These are phyloP conservation scores for Osmoderma eremita DNA, from an alignment of 2,888 invertebrate species.

Conservation along the genomic window DNA sequence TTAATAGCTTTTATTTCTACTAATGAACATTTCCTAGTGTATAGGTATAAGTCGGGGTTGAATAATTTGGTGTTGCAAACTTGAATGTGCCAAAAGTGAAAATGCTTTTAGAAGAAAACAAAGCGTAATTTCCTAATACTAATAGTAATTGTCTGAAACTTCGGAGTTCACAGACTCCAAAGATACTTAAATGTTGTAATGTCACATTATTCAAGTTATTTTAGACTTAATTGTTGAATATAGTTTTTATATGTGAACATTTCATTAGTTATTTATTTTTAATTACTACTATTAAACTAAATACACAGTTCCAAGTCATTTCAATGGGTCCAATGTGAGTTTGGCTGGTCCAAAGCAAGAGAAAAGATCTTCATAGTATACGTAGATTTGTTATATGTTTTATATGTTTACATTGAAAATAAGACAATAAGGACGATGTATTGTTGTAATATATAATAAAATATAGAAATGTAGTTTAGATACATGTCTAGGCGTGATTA, in stretches of 20 bases:
- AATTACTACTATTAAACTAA: no score
- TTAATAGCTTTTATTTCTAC: neutral
- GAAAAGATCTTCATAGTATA: slow-evolving; percentile 11
- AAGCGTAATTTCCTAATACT: slow-evolving; percentile 4
- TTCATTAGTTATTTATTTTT: no score
- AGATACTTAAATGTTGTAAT: slow-evolving; percentile 13
- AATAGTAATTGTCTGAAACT: slow-evolving; percentile 4
- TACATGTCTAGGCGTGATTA: no score
- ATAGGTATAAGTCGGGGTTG: neutral
- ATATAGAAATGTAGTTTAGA: neutral
- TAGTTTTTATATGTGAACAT: no score
- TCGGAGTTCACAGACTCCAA: no score
- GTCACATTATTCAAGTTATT: no score
- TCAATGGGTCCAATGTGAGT: slow-evolving; percentile 45
- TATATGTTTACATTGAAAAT: slow-evolving; percentile 2
- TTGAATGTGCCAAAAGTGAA: slow-evolving; percentile 27
- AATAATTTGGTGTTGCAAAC: neutral
- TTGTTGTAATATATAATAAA: neutral
- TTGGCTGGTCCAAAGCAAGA: slow-evolving; percentile 50
- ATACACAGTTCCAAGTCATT: slow-evolving; percentile 12
- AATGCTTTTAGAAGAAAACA: slow-evolving; percentile 2
- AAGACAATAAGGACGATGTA: slow-evolving; percentile 19
- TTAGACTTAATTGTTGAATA: no score
- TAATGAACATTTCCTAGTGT: neutral
- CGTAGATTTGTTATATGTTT: slow-evolving; percentile 1